phyloP scores from a whole-genome alignment of 2,888 invertebrate species.

The Apodemia mormo region DNA sequence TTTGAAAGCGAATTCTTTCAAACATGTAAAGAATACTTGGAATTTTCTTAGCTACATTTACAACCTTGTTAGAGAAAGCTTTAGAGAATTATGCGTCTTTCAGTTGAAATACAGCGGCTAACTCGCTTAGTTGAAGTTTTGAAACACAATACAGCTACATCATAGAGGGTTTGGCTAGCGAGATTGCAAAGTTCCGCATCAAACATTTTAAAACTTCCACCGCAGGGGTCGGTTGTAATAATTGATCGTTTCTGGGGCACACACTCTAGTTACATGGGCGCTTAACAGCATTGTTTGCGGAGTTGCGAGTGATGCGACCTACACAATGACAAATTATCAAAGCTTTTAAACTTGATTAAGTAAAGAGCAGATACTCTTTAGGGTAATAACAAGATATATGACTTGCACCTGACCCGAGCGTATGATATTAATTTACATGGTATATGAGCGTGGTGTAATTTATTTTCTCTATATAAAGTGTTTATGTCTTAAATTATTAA shows the following conservation, averaged over 20 bases:
- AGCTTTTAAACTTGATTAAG: slow-evolving; percentile 37
- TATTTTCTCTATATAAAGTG: not conserved
- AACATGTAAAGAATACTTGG: no score
- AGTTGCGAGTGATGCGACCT: slow-evolving; percentile 14
- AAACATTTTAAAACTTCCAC: slow-evolving; percentile 19
- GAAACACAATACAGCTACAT: not conserved
- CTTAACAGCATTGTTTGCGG: slow-evolving; percentile 29
- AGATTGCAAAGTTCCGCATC: slow-evolving; percentile 6
- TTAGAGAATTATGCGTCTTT: not conserved
- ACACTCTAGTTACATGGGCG: slow-evolving; percentile 13
- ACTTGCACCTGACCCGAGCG: not conserved
- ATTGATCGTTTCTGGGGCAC: not conserved
- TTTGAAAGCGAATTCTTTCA: no score
- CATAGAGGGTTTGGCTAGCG: not conserved
- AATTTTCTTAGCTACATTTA: not conserved
- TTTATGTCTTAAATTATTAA: not conserved
- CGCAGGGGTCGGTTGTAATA: slow-evolving; percentile 10
- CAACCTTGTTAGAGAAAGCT: not conserved
- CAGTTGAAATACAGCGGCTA: not conserved
- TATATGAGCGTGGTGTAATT: not conserved
- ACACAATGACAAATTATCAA: slow-evolving; percentile 35
- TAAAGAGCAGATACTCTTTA: slow-evolving; percentile 22
- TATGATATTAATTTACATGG: slow-evolving; percentile 4
- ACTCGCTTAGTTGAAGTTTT: slow-evolving; percentile 6
- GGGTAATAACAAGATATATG: slow-evolving; percentile 6